Percentiles rank a stretch among this genome's conserved stretches.
Conservation (phyloP, 2,113 vertebrate genomes). For the Uria lomvia region DNA sequence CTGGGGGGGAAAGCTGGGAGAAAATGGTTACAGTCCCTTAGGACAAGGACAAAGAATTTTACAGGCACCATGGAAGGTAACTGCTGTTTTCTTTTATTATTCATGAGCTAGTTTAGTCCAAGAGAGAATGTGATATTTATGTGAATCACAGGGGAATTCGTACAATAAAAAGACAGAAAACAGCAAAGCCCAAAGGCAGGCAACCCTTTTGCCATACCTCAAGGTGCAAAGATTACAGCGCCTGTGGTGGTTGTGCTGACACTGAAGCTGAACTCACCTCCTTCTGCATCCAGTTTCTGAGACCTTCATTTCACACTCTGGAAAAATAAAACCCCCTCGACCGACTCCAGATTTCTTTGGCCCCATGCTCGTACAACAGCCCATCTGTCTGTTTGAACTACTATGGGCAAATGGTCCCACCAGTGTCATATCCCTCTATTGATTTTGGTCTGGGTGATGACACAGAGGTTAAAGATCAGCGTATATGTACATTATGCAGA, state of each 20-base stretch:
- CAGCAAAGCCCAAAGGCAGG: background rate
- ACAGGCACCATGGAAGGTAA: background rate
- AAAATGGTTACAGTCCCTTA: background rate
- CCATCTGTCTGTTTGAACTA: constrained; percentile 55
- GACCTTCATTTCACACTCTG: background rate
- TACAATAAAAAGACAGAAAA: background rate
- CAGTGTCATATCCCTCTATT: constrained; percentile 37
- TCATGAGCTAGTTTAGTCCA: background rate
- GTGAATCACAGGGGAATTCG: background rate
- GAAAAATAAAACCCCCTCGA: background rate
- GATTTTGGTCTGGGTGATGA: constrained; percentile 53
- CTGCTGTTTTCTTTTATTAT: constrained; percentile 17
- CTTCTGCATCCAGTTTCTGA: background rate
- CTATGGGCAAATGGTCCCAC: background rate
- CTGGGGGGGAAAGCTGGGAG: background rate
- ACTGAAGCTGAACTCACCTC: background rate
- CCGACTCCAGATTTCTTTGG: background rate
- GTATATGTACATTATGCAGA: constrained; percentile 39
- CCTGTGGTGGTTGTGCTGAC: background rate
- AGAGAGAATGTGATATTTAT: background rate
- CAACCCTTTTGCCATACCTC: background rate
- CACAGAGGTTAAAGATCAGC: constrained; percentile 52
- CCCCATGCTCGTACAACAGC: background rate
- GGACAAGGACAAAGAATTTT: background rate
- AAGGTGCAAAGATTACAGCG: background rate